Evolutionary conservation across 2,888 invertebrate species (phyloP).

Genomic region (Dasypolia templi): DNA sequence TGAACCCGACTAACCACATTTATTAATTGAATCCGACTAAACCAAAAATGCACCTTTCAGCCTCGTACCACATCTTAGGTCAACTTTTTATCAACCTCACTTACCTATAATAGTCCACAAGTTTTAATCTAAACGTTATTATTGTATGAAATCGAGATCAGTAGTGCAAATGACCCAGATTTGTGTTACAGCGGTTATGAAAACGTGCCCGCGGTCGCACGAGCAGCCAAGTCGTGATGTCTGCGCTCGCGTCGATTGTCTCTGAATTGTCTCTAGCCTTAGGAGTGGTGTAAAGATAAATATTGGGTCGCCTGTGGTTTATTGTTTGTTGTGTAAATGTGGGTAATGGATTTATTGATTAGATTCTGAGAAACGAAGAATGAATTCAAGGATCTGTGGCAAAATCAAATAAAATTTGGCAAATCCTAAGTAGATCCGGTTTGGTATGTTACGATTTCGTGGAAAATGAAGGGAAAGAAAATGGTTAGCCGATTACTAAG

Average conservation of each 20-base stretch:
- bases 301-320: slow-evolving; percentile 31
- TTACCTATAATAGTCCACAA: slow-evolving; percentile 59
- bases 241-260: slow-evolving; percentile 58
- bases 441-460: neutral
- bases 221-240: slow-evolving; percentile 65
- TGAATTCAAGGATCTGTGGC: neutral
- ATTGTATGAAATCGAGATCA: slow-evolving; percentile 68
- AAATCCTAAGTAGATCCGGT: neutral
- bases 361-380: slow-evolving; percentile 4
- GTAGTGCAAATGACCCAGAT: slow-evolving; percentile 70
- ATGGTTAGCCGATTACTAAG: neutral
- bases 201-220: slow-evolving; percentile 66
- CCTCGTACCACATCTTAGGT: slow-evolving; percentile 65
- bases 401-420: neutral
- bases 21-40: too few species aligned
- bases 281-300: slow-evolving; percentile 45
- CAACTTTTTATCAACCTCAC: slow-evolving; percentile 63
- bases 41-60: slow-evolving; percentile 12
- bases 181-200: slow-evolving; percentile 64
- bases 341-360: slow-evolving; percentile 19
- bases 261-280: slow-evolving; percentile 46
- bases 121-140: slow-evolving; percentile 64
- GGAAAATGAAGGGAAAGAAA: neutral
- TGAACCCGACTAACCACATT: too few species aligned
- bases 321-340: slow-evolving; percentile 41